Evolutionary conservation across 2,888 invertebrate species (phyloP).

Genomic region (Aplocera efformata): DNA sequence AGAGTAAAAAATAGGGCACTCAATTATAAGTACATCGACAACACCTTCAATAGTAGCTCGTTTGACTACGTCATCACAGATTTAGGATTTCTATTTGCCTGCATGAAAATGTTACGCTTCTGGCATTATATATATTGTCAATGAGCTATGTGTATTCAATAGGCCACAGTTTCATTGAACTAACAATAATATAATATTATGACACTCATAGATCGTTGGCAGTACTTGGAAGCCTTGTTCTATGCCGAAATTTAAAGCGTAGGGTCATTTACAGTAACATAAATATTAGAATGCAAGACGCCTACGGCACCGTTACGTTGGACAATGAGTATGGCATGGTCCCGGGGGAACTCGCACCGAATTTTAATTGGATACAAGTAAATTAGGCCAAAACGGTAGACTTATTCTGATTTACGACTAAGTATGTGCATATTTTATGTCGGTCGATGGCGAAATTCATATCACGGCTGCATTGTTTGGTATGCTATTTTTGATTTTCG

Average conservation of each 20-base stretch:
- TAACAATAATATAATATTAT: neutral
- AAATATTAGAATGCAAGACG: conserved; percentile 57
- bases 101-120: too few species aligned
- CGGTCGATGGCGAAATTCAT: conserved; percentile 25
- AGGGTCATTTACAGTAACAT: conserved; percentile 48
- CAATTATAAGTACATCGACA: too few species aligned
- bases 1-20: too few species aligned
- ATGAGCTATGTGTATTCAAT: too few species aligned
- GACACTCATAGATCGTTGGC: neutral
- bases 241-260: conserved; percentile 39
- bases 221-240: conserved; percentile 13
- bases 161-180: neutral
- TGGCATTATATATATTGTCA: too few species aligned
- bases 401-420: conserved; percentile 37
- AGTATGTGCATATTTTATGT: conserved; percentile 20
- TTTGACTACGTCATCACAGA: too few species aligned
- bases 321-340: conserved; percentile 48
- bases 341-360: conserved; percentile 60
- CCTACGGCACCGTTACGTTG: conserved; percentile 43
- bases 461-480: conserved; percentile 13
- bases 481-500: conserved; percentile 1
- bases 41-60: too few species aligned
- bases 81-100: too few species aligned
- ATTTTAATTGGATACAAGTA: conserved; percentile 58
- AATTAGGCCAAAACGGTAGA: conserved; percentile 50